Evolutionary conservation across 1,140 invertebrate genomes (phyloP).

Genomic region (Marisa cornuarietis): DNA sequence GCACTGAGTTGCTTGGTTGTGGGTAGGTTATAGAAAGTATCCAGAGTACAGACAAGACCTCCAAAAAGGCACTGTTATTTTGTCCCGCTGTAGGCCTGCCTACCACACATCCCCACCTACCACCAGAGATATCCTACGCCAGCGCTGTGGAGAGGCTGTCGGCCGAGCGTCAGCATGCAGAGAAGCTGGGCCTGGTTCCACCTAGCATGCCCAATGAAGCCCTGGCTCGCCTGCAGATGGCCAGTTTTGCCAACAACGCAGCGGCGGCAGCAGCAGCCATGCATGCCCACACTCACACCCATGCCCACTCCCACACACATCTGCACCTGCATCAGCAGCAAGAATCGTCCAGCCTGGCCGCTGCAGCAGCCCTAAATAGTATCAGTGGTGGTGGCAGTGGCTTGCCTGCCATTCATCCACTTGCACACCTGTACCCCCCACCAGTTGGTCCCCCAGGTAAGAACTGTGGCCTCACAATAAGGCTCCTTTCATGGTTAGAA

Average conservation of each 20-base stretch:
- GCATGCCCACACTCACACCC: constrained; percentile 85
- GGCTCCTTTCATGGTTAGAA: no score
- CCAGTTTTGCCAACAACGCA: constrained; percentile 63
- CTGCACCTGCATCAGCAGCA: constrained; percentile 81
- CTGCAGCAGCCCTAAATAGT: constrained; percentile 23
- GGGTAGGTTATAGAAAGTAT: not conserved
- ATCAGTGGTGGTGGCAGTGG: constrained; percentile 11
- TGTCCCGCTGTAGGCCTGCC: constrained; percentile 34
- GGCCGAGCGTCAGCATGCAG: constrained; percentile 70
- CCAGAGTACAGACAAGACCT: no score
- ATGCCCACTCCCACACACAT: constrained; percentile 78
- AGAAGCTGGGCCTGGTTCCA: constrained; percentile 76
- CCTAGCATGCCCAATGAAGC: constrained; percentile 73
- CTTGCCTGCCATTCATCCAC: constrained; percentile 64
- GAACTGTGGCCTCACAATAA: not conserved
- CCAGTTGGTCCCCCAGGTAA: constrained; percentile 49
- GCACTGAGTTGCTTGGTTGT: not conserved
- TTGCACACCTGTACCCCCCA: constrained; percentile 67
- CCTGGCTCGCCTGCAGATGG: constrained; percentile 83
- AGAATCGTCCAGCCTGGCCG: constrained; percentile 78
- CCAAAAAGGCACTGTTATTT: no score
- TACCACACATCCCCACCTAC: constrained; percentile 31
- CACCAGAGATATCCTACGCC: constrained; percentile 39
- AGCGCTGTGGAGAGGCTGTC: constrained; percentile 59
- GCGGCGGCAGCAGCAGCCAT: constrained; percentile 70